These are phyloP conservation scores for Drosophila histrio DNA, from an alignment of 2,888 invertebrate genomes.

Conservation along the genomic window DNA sequence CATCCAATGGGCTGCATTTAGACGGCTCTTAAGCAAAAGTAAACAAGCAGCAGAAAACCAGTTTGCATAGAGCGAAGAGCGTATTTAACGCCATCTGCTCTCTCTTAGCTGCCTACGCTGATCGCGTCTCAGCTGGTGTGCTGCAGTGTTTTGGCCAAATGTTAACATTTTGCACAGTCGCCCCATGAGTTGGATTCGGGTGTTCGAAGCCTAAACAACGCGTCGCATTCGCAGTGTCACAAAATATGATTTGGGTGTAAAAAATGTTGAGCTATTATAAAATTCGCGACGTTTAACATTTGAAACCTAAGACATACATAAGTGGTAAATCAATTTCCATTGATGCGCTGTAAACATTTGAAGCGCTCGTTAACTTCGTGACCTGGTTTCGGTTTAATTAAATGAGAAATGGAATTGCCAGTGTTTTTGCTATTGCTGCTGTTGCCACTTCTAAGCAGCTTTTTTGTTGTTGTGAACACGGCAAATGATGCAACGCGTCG, in stretches of 20 bases:
- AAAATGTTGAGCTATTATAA: constrained; percentile 34
- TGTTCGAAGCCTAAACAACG: constrained; percentile 67
- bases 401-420: constrained; percentile 58
- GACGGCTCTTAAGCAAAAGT: constrained; percentile 19
- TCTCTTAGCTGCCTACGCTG: constrained; percentile 56
- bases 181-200: constrained; percentile 57
- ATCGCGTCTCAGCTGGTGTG: constrained; percentile 42
- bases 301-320: constrained; percentile 8
- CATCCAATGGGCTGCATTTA: constrained; percentile 31
- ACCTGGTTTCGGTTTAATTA: constrained; percentile 39
- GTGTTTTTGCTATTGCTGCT: constrained; percentile 39
- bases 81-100: constrained; percentile 25
- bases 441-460: constrained; percentile 54
- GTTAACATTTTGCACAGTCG: constrained; percentile 66
- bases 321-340: constrained; percentile 24
- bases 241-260: constrained; percentile 12
- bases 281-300: constrained; percentile 38
- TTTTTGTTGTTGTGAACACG: constrained; percentile 31
- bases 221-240: constrained; percentile 20
- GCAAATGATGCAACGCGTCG: constrained; percentile 72
- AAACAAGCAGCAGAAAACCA: constrained; percentile 56
- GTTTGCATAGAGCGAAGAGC: constrained; percentile 63
- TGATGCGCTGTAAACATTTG: constrained; percentile 26
- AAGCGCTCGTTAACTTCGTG: constrained; percentile 25
- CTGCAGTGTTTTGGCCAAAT: constrained; percentile 57